A percentile compares a stretch with the other conserved stretches of the same genome.
These are phyloP conservation scores for Ochotona curzoniae DNA, from an alignment of 2,113 vertebrate genomes.

Conservation along the genomic window DNA sequence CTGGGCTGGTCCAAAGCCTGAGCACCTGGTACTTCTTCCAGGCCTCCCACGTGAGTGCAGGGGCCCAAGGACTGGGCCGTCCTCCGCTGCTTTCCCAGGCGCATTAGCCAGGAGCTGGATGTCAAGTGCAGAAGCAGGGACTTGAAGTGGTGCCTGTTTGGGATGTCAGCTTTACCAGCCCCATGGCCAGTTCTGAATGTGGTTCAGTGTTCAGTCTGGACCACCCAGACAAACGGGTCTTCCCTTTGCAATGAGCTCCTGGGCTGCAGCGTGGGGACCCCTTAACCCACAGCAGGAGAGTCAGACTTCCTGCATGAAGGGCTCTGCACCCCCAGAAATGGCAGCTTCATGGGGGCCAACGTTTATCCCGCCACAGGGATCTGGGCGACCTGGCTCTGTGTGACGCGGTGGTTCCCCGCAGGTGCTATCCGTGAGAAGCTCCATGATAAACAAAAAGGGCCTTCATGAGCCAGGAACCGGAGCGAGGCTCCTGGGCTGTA, in stretches of 20 bases:
- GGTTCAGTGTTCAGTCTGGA: neutral
- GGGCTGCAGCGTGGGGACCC: too few species aligned
- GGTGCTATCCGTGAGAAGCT: neutral
- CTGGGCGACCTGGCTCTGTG: neutral
- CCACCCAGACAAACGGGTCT: neutral
- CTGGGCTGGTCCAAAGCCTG: too few species aligned
- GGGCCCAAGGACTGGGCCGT: too few species aligned
- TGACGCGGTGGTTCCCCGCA: neutral
- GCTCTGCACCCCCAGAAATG: neutral
- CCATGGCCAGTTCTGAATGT: neutral
- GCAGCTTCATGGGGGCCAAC: neutral
- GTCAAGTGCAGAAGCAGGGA: too few species aligned
- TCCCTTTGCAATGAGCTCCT: neutral
- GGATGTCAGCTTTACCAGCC: too few species aligned
- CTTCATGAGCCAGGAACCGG: neutral
- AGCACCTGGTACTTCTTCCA: too few species aligned
- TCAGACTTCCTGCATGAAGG: neutral
- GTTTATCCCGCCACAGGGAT: rapidly evolving
- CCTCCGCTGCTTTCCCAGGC: too few species aligned
- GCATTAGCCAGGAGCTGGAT: too few species aligned
- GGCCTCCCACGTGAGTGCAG: too few species aligned
- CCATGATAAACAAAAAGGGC: neutral
- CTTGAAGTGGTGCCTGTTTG: too few species aligned
- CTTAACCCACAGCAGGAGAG: neutral
- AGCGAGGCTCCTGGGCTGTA: neutral